These are phyloP conservation scores for Serinus canaria DNA, from an alignment of 2,113 vertebrate genomes.

Conservation along the genomic window DNA sequence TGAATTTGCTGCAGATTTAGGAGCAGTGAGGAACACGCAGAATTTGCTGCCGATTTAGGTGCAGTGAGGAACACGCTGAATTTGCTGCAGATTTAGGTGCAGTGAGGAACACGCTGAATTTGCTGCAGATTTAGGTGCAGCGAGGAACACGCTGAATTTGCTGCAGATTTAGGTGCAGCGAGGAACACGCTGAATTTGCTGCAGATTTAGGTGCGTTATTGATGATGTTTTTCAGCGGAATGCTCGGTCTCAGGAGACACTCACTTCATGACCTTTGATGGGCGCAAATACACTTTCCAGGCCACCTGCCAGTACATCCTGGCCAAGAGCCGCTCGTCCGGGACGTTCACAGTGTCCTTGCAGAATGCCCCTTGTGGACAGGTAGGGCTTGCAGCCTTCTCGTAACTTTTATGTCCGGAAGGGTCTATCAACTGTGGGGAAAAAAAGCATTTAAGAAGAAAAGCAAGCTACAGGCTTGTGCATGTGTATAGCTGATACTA, in stretches of 20 bases:
- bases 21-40: not conserved
- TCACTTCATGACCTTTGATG: slow-evolving; percentile 92
- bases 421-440: accelerated
- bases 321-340: slow-evolving; percentile 86
- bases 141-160: no score
- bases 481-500: not conserved
- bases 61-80: no score
- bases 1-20: not conserved
- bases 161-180: no score
- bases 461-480: not conserved
- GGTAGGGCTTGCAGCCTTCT: slow-evolving; percentile 67
- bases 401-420: not conserved
- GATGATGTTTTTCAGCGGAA: slow-evolving; percentile 75
- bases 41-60: not conserved
- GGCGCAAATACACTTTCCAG: slow-evolving; percentile 86
- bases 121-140: no score
- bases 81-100: no score
- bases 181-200: no score
- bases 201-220: not conserved
- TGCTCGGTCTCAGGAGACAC: slow-evolving; percentile 94
- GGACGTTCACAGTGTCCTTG: slow-evolving; percentile 84
- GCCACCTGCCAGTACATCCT: slow-evolving; percentile 92
- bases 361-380: slow-evolving; percentile 90
- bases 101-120: no score
- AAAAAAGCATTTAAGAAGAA: not conserved